These are phyloP conservation scores for Diglossa brunneiventris DNA, from an alignment of 2,113 vertebrate genomes.

Conservation along the genomic window DNA sequence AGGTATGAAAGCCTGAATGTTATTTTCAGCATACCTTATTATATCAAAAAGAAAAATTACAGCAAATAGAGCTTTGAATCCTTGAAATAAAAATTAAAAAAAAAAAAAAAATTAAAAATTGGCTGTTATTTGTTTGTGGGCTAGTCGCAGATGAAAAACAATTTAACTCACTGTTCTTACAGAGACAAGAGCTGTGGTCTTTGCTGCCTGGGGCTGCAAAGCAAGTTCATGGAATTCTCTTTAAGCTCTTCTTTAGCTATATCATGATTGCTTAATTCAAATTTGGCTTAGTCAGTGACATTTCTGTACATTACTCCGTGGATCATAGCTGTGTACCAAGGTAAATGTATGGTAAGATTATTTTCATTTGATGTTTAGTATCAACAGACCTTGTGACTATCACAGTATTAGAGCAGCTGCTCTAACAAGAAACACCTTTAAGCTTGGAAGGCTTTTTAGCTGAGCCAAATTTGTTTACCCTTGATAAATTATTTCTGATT, in stretches of 20 bases:
- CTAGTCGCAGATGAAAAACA: background rate
- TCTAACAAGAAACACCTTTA: slow-evolving; percentile 18
- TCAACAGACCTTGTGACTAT: background rate
- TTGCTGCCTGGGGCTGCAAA: background rate
- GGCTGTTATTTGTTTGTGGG: background rate
- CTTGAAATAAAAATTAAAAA: background rate
- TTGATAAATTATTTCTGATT: slow-evolving; percentile 24
- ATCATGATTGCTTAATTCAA: background rate
- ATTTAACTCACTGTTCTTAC: background rate
- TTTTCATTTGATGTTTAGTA: background rate
- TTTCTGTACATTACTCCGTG: background rate
- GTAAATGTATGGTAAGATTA: background rate
- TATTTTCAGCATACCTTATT: background rate
- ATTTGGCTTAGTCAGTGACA: background rate
- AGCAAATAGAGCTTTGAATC: background rate
- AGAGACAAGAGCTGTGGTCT: background rate
- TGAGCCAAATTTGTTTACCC: background rate
- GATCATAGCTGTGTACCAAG: background rate
- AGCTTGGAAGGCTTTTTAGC: slow-evolving; percentile 4
- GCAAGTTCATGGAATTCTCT: background rate
- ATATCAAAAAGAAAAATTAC: background rate
- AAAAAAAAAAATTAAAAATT: background rate
- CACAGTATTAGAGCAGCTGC: background rate
- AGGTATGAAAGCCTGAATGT: background rate
- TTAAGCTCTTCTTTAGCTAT: background rate